phyloP scores from a whole-genome alignment of 2,113 vertebrate species.

The Eonycteris spelaea region DNA sequence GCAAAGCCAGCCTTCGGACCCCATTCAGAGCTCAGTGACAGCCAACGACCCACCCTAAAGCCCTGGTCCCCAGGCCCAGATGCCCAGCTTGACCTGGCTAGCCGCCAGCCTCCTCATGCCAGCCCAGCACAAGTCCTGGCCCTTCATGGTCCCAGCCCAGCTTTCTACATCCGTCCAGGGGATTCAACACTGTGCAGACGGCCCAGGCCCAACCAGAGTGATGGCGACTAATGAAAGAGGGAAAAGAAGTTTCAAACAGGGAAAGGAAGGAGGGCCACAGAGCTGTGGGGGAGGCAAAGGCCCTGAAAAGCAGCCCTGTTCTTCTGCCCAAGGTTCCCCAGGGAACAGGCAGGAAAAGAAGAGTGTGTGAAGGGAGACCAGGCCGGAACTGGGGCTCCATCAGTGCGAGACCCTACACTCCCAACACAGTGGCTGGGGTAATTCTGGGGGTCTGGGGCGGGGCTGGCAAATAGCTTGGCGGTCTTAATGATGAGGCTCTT shows the following conservation, averaged over 20 bases:
- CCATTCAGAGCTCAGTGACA: background rate
- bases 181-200: background rate
- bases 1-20: background rate
- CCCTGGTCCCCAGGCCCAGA: background rate
- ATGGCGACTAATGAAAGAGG: background rate
- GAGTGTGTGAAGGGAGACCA: background rate
- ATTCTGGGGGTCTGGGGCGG: background rate
- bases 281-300: background rate
- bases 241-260: slow-evolving; percentile 61
- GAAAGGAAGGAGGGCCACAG: background rate
- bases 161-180: background rate
- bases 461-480: background rate
- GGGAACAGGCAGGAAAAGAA: background rate
- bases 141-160: background rate
- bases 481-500: background rate
- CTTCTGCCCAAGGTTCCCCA: background rate
- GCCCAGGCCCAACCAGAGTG: background rate
- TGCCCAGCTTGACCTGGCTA: background rate
- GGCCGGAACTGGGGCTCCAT: background rate
- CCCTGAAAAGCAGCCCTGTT: background rate
- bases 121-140: background rate
- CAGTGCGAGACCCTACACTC: background rate
- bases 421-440: background rate
- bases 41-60: background rate
- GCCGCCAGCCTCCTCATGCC: background rate